Percentiles rank a stretch among this genome's conserved stretches.
These are phyloP conservation scores for Mus musculus DNA, from an alignment of 2,113 vertebrate species.

Conservation along the genomic window GRCm39 chr10:83390001-83390500, in stretches of 20 bases:
- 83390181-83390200: neutral
- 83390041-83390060: too few relatives aligned
- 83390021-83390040: neutral
- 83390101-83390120: neutral
- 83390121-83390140: neutral
- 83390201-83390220: neutral
- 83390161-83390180: neutral
- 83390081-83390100: too few relatives aligned
- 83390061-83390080: too few relatives aligned
- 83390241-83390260: constrained; percentile 23
- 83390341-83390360: neutral
- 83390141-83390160: neutral
- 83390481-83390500: constrained; percentile 12
- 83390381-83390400: neutral
- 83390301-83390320: constrained; percentile 43
- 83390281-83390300: neutral
- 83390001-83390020: neutral
- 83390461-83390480: constrained; percentile 21
- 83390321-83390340: constrained; percentile 7
- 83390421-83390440: neutral
- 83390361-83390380: neutral
- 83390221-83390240: neutral
- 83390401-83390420: neutral
- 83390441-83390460: neutral
- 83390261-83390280: neutral